phyloP scores from a whole-genome alignment of 2,797 vertebrate genomes.

The Periophthalmus magnuspinnatus region DNA sequence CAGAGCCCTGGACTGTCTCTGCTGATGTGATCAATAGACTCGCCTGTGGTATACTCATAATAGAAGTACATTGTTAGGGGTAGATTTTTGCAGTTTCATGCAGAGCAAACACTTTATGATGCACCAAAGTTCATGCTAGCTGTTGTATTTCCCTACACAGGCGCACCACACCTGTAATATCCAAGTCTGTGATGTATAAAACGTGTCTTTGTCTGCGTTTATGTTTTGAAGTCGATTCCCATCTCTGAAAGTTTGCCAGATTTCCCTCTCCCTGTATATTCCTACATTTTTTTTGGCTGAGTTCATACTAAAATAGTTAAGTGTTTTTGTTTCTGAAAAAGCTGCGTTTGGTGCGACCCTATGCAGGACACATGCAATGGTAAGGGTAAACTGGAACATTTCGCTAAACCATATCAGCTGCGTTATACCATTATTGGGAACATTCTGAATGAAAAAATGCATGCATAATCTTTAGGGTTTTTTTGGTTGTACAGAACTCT shows the following conservation, averaged over 20 bases:
- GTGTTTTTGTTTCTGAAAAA: not conserved
- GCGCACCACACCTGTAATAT: not conserved
- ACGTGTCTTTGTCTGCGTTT: not conserved
- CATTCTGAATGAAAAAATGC: not conserved
- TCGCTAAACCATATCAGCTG: not conserved
- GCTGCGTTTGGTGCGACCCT: not conserved
- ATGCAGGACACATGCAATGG: not conserved
- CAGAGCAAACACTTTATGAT: constrained; percentile 40
- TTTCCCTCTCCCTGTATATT: not conserved
- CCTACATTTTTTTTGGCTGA: not conserved
- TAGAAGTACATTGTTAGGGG: constrained; percentile 7
- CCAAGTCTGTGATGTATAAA: not conserved
- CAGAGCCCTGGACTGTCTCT: constrained; percentile 3
- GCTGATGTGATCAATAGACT: constrained; percentile 3
- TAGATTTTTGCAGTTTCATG: constrained; percentile 9
- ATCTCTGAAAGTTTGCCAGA: not conserved
- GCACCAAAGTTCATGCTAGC: constrained; percentile 36
- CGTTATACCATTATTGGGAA: not conserved
- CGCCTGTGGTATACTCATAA: not conserved
- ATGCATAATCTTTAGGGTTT: constrained; percentile 19
- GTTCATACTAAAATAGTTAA: not conserved
- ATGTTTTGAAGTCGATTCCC: not conserved
- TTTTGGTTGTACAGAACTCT: constrained; percentile 50
- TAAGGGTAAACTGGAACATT: not conserved
- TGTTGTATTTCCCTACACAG: not conserved